Percentiles rank a stretch among this genome's conserved stretches.
Evolutionary conservation across 2,888 invertebrate genomes (phyloP).

Genomic region (Drosophila picticornis): DNA sequence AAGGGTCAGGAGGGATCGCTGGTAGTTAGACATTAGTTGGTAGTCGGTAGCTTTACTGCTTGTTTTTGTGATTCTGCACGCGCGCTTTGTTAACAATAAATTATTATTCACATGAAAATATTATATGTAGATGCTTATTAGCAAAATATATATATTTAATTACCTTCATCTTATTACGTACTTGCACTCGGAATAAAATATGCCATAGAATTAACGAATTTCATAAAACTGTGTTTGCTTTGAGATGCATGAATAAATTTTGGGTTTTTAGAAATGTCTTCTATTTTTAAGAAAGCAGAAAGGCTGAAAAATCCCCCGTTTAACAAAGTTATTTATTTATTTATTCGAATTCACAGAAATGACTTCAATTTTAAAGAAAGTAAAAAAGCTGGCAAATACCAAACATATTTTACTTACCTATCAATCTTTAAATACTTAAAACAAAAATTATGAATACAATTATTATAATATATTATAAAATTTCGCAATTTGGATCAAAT

Average conservation of each 20-base stretch:
- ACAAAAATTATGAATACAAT: neutral
- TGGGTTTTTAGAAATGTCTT: neutral
- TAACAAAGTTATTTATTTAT: neutral
- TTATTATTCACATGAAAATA: conserved; percentile 52
- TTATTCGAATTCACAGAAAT: no score
- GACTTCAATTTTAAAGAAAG: neutral
- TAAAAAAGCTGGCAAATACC: neutral
- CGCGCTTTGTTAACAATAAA: conserved; percentile 56
- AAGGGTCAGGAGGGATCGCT: conserved; percentile 19
- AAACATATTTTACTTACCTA: neutral
- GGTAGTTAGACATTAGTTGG: conserved; percentile 27
- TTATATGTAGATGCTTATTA: conserved; percentile 57
- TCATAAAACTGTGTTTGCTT: neutral
- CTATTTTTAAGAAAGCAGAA: neutral
- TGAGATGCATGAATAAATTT: neutral
- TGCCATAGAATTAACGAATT: neutral
- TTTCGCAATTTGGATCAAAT: neutral
- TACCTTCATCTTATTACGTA: conserved; percentile 29
- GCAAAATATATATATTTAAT: conserved; percentile 39
- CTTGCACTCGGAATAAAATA: conserved; percentile 4
- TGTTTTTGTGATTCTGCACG: conserved; percentile 44
- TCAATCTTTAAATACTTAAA: no score
- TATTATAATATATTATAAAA: neutral
- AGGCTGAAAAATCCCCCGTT: accelerated
- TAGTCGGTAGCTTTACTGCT: conserved; percentile 50